These are phyloP conservation scores for Clarias magur DNA, from an alignment of 2,113 vertebrate genomes.

Conservation along the genomic window DNA sequence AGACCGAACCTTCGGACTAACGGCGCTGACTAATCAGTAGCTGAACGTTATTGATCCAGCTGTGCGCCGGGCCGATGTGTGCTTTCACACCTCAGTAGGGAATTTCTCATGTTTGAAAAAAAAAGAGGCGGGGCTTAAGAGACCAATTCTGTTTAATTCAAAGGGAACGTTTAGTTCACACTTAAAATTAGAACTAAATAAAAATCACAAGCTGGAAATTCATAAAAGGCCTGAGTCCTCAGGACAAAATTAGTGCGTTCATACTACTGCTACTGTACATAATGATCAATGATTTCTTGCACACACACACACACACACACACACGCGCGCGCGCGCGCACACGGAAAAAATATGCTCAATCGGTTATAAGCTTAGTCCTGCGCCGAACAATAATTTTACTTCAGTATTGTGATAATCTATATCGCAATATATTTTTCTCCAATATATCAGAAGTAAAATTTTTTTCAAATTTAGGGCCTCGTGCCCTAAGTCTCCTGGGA, in stretches of 20 bases:
- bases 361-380: not conserved
- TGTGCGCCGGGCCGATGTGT: not conserved
- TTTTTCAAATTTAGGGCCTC: not conserved
- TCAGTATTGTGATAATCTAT: not conserved
- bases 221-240: not conserved
- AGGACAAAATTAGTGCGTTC: not conserved
- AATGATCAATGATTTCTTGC: not conserved
- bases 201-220: not conserved
- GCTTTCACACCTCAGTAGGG: slow-evolving; percentile 10
- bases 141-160: not conserved
- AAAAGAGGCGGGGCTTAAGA: no score
- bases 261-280: not conserved
- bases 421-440: not conserved
- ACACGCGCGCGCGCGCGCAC: not conserved
- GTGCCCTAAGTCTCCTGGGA: no score
- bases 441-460: not conserved
- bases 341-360: not conserved
- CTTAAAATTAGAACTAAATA: not conserved
- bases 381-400: not conserved
- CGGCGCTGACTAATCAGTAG: not conserved
- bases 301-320: not conserved
- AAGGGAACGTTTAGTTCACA: no score
- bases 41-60: not conserved
- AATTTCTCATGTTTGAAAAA: slow-evolving; percentile 22
- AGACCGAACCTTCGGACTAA: not conserved